Percentiles rank a stretch among this genome's conserved stretches.
These are phyloP conservation scores for Ceratotherium simum DNA, from an alignment of 2,113 vertebrate species.

Conservation along the genomic window DNA sequence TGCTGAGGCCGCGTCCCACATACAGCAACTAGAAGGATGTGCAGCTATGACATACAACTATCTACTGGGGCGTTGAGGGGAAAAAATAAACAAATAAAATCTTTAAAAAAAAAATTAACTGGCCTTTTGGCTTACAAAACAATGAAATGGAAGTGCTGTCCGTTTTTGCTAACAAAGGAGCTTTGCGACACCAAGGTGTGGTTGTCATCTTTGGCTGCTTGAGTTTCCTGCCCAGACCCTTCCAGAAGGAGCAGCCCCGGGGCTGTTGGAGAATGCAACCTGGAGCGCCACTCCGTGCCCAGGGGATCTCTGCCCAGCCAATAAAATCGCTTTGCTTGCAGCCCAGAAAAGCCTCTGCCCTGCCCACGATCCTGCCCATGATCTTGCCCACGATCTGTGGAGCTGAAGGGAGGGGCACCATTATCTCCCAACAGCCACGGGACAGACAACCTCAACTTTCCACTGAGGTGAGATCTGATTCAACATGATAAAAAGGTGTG, in stretches of 20 bases:
- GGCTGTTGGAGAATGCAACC: neutral
- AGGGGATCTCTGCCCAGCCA: neutral
- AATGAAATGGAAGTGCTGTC: neutral
- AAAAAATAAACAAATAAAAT: no score
- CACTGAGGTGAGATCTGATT: slow-evolving; percentile 13
- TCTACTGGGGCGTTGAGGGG: no score
- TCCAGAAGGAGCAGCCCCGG: neutral
- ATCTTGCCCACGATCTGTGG: neutral
- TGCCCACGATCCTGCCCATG: neutral
- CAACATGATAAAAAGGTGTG: slow-evolving; percentile 43
- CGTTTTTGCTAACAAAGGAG: neutral
- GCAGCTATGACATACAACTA: no score
- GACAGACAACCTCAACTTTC: neutral
- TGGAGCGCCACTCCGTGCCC: neutral
- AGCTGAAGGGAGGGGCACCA: neutral
- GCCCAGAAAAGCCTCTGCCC: neutral
- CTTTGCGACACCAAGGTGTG: neutral
- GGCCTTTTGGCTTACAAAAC: neutral
- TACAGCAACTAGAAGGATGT: no score
- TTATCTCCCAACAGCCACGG: neutral
- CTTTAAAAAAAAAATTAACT: neutral
- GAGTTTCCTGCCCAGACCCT: neutral
- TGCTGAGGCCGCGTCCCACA: no score
- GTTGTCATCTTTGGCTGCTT: neutral
- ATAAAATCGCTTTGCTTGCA: neutral